These are phyloP conservation scores for Stomatorhinus ivindoensis DNA, from an alignment of 2,113 vertebrate genomes.

Conservation along the genomic window DNA sequence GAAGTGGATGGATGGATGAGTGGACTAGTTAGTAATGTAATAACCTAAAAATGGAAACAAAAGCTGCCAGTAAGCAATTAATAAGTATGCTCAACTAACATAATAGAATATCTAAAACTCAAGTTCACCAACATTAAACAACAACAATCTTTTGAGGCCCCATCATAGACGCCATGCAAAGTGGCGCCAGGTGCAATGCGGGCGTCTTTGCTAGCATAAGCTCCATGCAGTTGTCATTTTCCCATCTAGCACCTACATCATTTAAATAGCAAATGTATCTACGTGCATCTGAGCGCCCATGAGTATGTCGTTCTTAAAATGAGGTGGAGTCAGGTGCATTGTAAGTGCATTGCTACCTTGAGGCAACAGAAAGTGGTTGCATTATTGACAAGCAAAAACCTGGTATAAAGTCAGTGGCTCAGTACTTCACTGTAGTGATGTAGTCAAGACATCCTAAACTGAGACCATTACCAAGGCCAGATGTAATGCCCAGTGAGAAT, in stretches of 20 bases:
- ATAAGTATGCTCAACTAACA: background rate
- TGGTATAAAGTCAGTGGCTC: background rate
- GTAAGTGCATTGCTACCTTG: background rate
- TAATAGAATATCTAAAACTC: background rate
- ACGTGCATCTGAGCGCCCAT: background rate
- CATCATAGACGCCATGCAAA: background rate
- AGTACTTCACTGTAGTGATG: background rate
- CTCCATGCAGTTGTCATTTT: background rate
- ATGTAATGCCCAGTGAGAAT: too few relatives aligned
- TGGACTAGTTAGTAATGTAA: background rate
- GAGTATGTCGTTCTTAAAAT: background rate
- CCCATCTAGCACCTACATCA: background rate
- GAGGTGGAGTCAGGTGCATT: background rate
- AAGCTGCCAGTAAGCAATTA: background rate
- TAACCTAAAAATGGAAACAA: background rate
- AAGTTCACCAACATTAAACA: background rate
- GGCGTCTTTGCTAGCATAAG: background rate
- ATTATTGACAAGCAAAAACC: background rate
- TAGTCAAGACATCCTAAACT: too few relatives aligned
- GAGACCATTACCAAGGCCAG: too few relatives aligned
- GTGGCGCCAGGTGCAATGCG: background rate
- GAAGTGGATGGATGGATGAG: background rate
- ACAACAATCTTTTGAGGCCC: background rate
- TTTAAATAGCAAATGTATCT: background rate
- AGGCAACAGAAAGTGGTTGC: background rate